Evolutionary conservation across 2,888 invertebrate species (phyloP).

Genomic region (Xanthorhoe designata): DNA sequence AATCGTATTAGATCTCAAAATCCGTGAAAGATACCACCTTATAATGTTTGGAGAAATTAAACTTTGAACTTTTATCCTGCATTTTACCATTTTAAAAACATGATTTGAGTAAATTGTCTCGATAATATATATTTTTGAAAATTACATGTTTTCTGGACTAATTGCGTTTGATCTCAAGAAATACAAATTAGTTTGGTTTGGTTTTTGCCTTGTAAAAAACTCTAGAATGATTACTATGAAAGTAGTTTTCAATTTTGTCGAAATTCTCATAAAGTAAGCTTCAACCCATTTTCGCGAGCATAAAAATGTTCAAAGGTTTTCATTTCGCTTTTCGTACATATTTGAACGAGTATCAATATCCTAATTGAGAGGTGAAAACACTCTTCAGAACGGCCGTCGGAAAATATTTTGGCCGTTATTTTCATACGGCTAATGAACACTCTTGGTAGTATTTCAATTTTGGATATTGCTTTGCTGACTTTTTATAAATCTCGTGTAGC

Average conservation of each 20-base stretch:
- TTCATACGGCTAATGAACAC: not conserved
- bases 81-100: too few relatives aligned
- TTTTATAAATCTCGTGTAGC: not conserved
- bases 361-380: not conserved
- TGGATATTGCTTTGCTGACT: not conserved
- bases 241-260: too few relatives aligned
- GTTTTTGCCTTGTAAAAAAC: too few relatives aligned
- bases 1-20: too few relatives aligned
- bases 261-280: not conserved
- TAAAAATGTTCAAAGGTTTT: constrained; percentile 1
- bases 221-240: not conserved
- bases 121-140: too few relatives aligned
- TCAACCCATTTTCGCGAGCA: not conserved
- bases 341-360: constrained; percentile 1
- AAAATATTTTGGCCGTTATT: not conserved
- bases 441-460: not conserved
- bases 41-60: too few relatives aligned
- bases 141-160: too few relatives aligned
- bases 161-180: too few relatives aligned
- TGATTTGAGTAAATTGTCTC: too few relatives aligned
- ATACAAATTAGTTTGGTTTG: too few relatives aligned
- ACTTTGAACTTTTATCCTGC: too few relatives aligned
- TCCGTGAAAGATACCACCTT: too few relatives aligned
- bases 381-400: not conserved
- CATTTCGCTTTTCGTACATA: not conserved